Base-by-base conservation (phyloP, 2,113 vertebrate species). In the Cranoglanis bouderius region DNA sequence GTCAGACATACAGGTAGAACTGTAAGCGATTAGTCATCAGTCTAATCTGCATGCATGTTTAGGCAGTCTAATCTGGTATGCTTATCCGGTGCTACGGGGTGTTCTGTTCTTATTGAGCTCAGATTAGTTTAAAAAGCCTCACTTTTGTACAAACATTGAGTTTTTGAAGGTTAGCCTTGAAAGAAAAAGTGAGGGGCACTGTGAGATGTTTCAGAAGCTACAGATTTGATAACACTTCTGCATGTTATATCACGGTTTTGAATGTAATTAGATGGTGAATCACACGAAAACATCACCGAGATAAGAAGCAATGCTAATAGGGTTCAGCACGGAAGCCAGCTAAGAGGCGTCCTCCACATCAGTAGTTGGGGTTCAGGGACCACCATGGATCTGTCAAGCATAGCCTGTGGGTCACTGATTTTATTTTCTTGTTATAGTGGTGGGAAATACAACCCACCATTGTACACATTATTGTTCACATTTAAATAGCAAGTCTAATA, bases 181-280 rank as follows among this genome's bases (percentile, higher is more conserved):
- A 75, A 75, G 24, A 9, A 63, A 46, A 46, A 46, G 9, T 38
- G 40, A 38, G 4, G 3, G 67, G 6, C 51, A 67, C 32, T 80
- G 70, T 51, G 93, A 94, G 89, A 92, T 89, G 86, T 94, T 94
- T 81, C 94, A 95, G 92, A 95, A 94, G 93, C 93, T 93, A 14
- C 53, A 57, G 40, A 67, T 86, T 63, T 92, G 24, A 88, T 57
- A 46, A 78, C 82, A 29, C 35, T 77, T 75, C n/a, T 70, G 49
- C n/a, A 38, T 89, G 90, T 90, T 75, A 77, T 88, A 90, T 90
- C 80, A 89, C 84, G 92, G 92, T 94, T 94, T 93, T 92, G 91
- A 93, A 93, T 92, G 92, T 93, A 94, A 94, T 95, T 93, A 94
- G 91, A 94, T 93, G 94, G 91, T 91, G 91, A 92, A 93, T 63